Conservation (phyloP, 2,797 vertebrate genomes). For the Echiichthys vipera region DNA sequence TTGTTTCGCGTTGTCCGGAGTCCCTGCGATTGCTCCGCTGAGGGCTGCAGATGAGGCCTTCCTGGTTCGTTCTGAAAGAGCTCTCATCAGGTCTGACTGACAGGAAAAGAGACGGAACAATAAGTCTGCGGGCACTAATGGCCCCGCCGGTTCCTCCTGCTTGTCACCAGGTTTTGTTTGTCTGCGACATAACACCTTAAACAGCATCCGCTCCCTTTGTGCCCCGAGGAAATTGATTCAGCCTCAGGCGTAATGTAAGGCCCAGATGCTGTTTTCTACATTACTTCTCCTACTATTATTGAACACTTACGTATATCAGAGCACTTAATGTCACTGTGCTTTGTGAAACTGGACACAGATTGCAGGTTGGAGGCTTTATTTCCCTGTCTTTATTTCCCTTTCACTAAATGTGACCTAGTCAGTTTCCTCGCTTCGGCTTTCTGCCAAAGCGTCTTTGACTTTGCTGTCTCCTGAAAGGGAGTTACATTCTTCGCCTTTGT, state of each 20-base stretch:
- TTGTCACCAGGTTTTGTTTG: slow-evolving; percentile 75
- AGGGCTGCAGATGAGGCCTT: slow-evolving; percentile 41
- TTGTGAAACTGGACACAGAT: slow-evolving; percentile 1
- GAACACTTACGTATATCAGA: slow-evolving; percentile 1
- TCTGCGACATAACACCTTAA: slow-evolving; percentile 50
- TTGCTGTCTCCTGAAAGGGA: slow-evolving; percentile 1
- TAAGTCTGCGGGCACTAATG: slow-evolving; percentile 57
- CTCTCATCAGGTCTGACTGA: slow-evolving; percentile 51
- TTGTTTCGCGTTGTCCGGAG: slow-evolving; percentile 6
- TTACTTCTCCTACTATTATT: slow-evolving; percentile 29
- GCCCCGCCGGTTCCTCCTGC: slow-evolving; percentile 48
- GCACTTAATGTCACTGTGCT: slow-evolving; percentile 2
- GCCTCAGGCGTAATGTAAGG: slow-evolving; percentile 26
- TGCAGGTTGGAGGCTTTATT: neutral
- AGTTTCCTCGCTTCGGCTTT: neutral
- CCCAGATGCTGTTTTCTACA: slow-evolving; percentile 54
- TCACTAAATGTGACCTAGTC: slow-evolving; percentile 1
- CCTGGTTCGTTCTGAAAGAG: slow-evolving; percentile 31
- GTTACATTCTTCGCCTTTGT: slow-evolving; percentile 15
- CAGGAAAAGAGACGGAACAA: slow-evolving; percentile 68
- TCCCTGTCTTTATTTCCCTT: neutral
- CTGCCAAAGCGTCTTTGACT: slow-evolving; percentile 20
- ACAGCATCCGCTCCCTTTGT: slow-evolving; percentile 47
- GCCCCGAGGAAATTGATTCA: slow-evolving; percentile 63
- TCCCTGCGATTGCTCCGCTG: slow-evolving; percentile 48